Evolutionary conservation across 2,797 vertebrate genomes (phyloP), one percentile per base, ranked within the genome.

Genomic region (Oceanodroma leucorhoa): DNA sequence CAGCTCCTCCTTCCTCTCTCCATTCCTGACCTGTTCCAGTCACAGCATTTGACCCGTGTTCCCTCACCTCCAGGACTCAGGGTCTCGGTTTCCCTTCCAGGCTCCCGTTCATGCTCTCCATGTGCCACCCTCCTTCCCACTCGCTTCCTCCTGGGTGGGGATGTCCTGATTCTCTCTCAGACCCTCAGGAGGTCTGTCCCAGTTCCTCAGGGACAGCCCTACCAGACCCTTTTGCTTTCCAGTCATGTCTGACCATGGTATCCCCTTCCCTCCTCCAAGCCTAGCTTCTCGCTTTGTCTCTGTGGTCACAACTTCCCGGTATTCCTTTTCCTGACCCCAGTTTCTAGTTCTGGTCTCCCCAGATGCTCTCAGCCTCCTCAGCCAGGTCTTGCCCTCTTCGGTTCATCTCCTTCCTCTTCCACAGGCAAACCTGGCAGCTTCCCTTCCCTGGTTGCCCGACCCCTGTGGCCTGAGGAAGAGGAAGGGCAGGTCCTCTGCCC

Each of bases 41-140:
- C 15, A 18, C 34, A 54, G 26, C 13, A 45, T 15, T 7, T 78
- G 26, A 34, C 8, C 27, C 1, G 0, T 58, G 38, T 43, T 65
- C 10, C 27, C 17, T 48, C 5, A 8, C 3, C 16, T 62, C 29
- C 30, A 65, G 45, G 62, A 30, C 9, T 61, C 19, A 22, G 36
- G 27, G 34, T 61, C 54, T 67, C 1, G 0, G 21, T 72, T 90
- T 86, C 55, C 58, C 3, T 5, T 20, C 1, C 18, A 32, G 13
- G 27, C 30, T 67, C 14, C 57, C 0, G 0, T 32, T 65, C 1
- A 1, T 53, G 32, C 6, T 61, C 14, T 38, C 34, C 1, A 0
- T 10, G 12, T 77, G n/a, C 21, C 0, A 0, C 7, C 6, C 17
- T 51, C 11, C n/a, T 80, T 83, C 26, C 26, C 38, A 38, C 18